These are phyloP conservation scores for Pitangus sulphuratus DNA, from an alignment of 2,797 vertebrate species.

Conservation along the genomic window DNA sequence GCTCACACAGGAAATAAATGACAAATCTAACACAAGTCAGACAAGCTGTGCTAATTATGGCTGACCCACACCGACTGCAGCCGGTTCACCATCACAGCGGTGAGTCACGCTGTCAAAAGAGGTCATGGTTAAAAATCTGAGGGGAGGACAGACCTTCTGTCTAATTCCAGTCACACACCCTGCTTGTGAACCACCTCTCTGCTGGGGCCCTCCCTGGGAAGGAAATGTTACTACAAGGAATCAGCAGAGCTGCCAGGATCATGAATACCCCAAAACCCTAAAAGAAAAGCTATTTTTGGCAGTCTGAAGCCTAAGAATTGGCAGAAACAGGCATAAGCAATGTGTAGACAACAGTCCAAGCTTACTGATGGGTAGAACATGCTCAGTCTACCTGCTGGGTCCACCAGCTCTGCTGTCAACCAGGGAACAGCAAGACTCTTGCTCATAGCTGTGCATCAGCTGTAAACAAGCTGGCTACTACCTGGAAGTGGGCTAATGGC, in stretches of 20 bases:
- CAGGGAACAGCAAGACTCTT: not conserved
- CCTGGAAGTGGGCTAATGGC: not conserved
- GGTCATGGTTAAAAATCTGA: not conserved
- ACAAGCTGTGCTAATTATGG: not conserved
- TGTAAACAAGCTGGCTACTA: not conserved
- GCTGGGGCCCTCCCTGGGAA: not conserved
- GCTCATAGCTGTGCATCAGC: not conserved
- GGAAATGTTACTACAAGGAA: not conserved
- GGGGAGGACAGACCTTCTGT: not conserved
- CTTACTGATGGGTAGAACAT: not conserved
- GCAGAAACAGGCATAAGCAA: not conserved
- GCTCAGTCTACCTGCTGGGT: not conserved
- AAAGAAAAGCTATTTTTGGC: not conserved
- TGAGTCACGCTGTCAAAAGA: not conserved
- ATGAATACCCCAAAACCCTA: not conserved
- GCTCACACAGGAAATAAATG: not conserved
- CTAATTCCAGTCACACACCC: not conserved
- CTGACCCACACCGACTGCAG: conserved; percentile 2
- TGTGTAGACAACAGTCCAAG: not conserved
- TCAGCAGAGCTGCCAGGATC: not conserved
- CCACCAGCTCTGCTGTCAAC: not conserved
- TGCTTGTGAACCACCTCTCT: not conserved
- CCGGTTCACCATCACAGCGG: accelerated
- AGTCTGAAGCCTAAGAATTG: not conserved
- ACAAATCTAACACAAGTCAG: not conserved